Conservation (phyloP, 2,113 vertebrate species). For the Corythaeola cristata region DNA sequence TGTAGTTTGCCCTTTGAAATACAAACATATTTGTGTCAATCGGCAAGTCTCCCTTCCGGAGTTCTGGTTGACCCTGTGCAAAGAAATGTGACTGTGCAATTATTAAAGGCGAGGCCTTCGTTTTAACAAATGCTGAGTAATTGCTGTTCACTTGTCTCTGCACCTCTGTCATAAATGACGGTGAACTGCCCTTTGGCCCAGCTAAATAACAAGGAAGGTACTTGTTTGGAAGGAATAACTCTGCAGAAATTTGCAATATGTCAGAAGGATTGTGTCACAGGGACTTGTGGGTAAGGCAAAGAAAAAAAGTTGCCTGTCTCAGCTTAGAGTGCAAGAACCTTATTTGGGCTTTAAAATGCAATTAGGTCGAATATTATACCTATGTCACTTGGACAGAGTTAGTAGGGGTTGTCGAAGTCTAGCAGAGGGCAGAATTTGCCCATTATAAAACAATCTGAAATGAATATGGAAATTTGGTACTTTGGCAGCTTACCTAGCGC, state of each 20-base stretch:
- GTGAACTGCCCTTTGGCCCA: neutral
- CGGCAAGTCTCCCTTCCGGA: slow-evolving; percentile 52
- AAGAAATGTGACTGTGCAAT: slow-evolving; percentile 58
- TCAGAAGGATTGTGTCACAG: neutral
- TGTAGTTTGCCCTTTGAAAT: slow-evolving; percentile 62
- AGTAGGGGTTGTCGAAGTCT: neutral
- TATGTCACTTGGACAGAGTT: neutral
- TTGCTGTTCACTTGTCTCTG: slow-evolving; percentile 7
- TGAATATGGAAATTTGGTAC: neutral
- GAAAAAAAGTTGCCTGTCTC: neutral
- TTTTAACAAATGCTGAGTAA: slow-evolving; percentile 38
- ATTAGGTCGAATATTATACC: neutral
- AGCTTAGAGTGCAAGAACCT: neutral
- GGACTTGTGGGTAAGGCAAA: neutral
- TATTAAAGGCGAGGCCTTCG: slow-evolving; percentile 38
- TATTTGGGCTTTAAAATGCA: neutral
- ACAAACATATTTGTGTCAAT: slow-evolving; percentile 52
- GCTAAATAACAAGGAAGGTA: slow-evolving; percentile 15
- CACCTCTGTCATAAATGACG: neutral
- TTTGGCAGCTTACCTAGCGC: neutral
- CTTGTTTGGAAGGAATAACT: neutral
- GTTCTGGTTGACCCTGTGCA: slow-evolving; percentile 12
- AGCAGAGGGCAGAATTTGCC: neutral
- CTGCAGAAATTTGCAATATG: neutral
- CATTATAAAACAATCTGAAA: neutral